These are phyloP conservation scores for Ceratotherium simum DNA, from an alignment of 2,113 vertebrate species.

Conservation along the genomic window DNA sequence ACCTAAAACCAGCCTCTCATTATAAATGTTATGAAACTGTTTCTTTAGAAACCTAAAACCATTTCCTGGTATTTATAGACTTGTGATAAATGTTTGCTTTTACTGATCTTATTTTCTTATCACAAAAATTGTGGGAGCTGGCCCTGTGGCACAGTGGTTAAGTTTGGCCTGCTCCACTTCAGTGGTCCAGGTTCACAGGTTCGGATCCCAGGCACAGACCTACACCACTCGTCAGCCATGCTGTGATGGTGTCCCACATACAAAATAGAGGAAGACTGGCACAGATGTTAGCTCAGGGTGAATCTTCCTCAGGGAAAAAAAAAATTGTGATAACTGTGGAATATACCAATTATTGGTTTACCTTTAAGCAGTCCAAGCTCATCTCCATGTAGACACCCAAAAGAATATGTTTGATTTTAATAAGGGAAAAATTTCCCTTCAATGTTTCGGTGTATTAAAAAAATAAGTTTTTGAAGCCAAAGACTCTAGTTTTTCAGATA, in stretches of 20 bases:
- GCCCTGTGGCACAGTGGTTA: no score
- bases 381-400: neutral
- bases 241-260: no score
- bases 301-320: neutral
- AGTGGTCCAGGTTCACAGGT: no score
- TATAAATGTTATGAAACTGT: neutral
- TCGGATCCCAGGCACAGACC: no score
- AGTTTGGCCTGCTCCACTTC: no score
- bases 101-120: neutral
- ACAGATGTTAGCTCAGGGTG: no score
- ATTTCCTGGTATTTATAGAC: neutral
- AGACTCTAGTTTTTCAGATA: neutral
- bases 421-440: neutral
- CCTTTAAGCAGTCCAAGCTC: neutral
- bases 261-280: no score
- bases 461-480: neutral
- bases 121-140: neutral
- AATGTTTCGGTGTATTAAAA: neutral
- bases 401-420: neutral
- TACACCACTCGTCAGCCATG: no score
- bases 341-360: neutral
- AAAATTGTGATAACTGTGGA: neutral
- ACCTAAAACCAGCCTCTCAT: neutral
- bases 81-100: neutral
- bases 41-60: constrained; percentile 25